Evolutionary conservation across 1,140 invertebrate species (phyloP).

Genomic region (Drosophila willistoni): DNA sequence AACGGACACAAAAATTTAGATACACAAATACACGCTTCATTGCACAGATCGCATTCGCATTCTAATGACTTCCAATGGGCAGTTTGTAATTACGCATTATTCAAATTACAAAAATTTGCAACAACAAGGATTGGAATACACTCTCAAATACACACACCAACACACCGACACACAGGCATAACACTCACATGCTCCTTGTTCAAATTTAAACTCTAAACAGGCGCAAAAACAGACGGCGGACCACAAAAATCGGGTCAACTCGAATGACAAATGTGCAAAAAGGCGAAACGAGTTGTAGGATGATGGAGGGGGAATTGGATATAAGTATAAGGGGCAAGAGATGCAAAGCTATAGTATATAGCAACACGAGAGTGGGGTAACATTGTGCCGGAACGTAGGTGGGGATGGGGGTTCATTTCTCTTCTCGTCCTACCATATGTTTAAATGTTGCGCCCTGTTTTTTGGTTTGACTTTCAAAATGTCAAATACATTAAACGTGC

Average conservation of each 20-base stretch:
- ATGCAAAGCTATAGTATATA: background rate
- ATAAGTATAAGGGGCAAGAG: no score
- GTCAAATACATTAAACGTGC: slow-evolving; percentile 80
- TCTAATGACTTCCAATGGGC: slow-evolving; percentile 71
- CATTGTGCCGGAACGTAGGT: background rate
- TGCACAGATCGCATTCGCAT: slow-evolving; percentile 57
- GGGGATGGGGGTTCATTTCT: slow-evolving; percentile 10
- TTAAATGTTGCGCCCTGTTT: slow-evolving; percentile 65
- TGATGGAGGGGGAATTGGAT: background rate
- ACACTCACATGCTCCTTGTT: slow-evolving; percentile 27
- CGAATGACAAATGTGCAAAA: slow-evolving; percentile 69
- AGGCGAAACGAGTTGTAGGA: background rate
- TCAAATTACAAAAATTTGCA: slow-evolving; percentile 73
- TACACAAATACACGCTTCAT: slow-evolving; percentile 47
- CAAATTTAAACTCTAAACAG: slow-evolving; percentile 79
- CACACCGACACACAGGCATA: slow-evolving; percentile 7
- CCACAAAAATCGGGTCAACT: slow-evolving; percentile 78
- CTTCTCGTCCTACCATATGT: slow-evolving; percentile 53
- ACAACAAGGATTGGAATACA: slow-evolving; percentile 30
- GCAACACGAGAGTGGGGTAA: background rate
- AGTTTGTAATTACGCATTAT: slow-evolving; percentile 78
- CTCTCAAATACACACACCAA: slow-evolving; percentile 17
- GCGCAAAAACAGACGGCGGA: slow-evolving; percentile 69
- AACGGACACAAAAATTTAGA: slow-evolving; percentile 22
- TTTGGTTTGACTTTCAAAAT: slow-evolving; percentile 79